Evolutionary conservation across 2,113 vertebrate genomes (phyloP).

Genomic region (Odontophorus gujanensis): DNA sequence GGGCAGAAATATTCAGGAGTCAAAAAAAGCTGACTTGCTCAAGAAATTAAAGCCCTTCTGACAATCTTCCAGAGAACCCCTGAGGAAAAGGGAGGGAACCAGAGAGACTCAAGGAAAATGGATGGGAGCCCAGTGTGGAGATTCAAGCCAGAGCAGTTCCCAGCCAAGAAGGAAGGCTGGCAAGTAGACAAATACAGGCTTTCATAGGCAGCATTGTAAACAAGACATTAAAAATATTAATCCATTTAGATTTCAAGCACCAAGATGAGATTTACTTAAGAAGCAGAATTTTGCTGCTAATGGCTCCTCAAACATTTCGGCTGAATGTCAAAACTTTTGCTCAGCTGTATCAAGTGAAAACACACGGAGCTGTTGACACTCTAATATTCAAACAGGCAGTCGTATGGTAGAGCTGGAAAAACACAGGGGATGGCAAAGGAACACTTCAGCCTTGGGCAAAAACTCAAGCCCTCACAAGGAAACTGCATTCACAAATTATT

Average conservation of each 20-base stretch:
- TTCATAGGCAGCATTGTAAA: slow-evolving; percentile 74
- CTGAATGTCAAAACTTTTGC: slow-evolving; percentile 44
- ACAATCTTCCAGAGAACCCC: slow-evolving; percentile 70
- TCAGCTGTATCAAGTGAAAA: slow-evolving; percentile 46
- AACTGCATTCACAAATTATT: slow-evolving; percentile 40
- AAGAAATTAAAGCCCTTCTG: slow-evolving; percentile 77
- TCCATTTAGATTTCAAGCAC: slow-evolving; percentile 54
- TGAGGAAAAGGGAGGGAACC: slow-evolving; percentile 70
- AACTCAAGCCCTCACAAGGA: slow-evolving; percentile 42
- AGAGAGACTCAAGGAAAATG: slow-evolving; percentile 71
- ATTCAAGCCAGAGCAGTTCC: slow-evolving; percentile 68
- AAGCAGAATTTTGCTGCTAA: slow-evolving; percentile 56
- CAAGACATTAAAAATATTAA: slow-evolving; percentile 71
- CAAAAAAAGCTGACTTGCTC: slow-evolving; percentile 75
- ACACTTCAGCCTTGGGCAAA: slow-evolving; percentile 1
- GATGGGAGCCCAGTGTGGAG: slow-evolving; percentile 67
- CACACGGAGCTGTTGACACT: slow-evolving; percentile 11
- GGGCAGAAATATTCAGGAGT: slow-evolving; percentile 56
- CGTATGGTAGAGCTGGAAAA: slow-evolving; percentile 27
- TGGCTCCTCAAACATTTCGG: slow-evolving; percentile 57
- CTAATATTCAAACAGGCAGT: slow-evolving; percentile 31
- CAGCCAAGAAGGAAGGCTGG: slow-evolving; percentile 74
- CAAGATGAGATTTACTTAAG: slow-evolving; percentile 43
- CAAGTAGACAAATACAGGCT: slow-evolving; percentile 68
- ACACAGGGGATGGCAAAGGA: slow-evolving; percentile 34